These are phyloP conservation scores for Diplazon laetatorius DNA, from an alignment of 2,888 invertebrate genomes.

Conservation along the genomic window DNA sequence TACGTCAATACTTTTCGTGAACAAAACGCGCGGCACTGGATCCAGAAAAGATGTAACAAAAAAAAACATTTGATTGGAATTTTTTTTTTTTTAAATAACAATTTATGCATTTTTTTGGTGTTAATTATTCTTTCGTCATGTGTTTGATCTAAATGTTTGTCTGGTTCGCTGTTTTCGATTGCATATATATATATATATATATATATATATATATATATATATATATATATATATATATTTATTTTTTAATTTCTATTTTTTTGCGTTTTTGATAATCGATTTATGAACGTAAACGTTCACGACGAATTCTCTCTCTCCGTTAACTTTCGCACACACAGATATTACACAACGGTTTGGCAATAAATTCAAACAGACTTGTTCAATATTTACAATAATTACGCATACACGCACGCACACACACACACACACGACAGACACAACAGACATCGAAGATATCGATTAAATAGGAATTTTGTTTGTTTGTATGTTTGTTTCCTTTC, in stretches of 20 bases:
- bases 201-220: too few species aligned
- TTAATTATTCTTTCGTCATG: slow-evolving; percentile 41
- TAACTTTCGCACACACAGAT: slow-evolving; percentile 27
- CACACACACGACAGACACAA: slow-evolving; percentile 52
- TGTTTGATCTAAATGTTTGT: neutral
- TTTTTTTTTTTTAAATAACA: slow-evolving; percentile 9
- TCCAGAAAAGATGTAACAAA: slow-evolving; percentile 21
- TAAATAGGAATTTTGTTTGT: slow-evolving; percentile 36
- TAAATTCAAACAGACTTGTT: slow-evolving; percentile 32
- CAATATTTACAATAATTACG: slow-evolving; percentile 48
- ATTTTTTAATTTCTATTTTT: slow-evolving; percentile 29
- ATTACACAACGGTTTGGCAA: slow-evolving; percentile 36
- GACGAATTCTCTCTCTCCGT: neutral
- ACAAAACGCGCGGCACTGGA: slow-evolving; percentile 44
- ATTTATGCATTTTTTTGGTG: slow-evolving; percentile 19
- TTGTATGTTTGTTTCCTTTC: too few species aligned
- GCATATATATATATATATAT: too few species aligned
- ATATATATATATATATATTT: neutral
- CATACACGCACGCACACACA: too few species aligned
- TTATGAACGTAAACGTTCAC: neutral
- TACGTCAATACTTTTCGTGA: slow-evolving; percentile 39
- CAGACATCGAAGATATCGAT: slow-evolving; percentile 48
- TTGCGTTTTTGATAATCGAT: slow-evolving; percentile 14
- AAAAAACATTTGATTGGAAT: slow-evolving; percentile 1
- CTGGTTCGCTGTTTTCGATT: neutral